phyloP scores from a whole-genome alignment of 2,888 invertebrate species.

The Ramazzottius varieornatus region DNA sequence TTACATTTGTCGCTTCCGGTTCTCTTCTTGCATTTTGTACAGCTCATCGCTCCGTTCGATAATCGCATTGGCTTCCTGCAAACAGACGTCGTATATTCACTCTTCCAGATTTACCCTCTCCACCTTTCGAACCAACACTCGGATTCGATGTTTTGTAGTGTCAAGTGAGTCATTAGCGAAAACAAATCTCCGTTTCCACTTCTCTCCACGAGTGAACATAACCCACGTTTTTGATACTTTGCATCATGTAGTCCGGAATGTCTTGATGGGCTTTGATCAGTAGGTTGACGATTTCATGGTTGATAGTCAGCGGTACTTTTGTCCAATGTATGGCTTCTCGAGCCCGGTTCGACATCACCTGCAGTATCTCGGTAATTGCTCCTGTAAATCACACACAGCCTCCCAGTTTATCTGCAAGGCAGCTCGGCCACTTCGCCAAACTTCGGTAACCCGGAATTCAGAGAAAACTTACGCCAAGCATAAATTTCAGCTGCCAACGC shows the following conservation, averaged over 20 bases:
- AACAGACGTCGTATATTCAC: background rate
- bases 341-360: background rate
- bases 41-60: background rate
- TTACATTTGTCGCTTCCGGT: background rate
- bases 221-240: background rate
- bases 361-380: no score
- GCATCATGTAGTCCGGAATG: background rate
- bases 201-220: background rate
- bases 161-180: background rate
- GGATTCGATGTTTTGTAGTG: no score
- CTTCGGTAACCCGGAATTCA: no score
- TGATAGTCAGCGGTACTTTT: background rate
- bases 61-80: background rate
- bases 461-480: background rate
- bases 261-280: background rate
- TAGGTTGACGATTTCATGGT: background rate
- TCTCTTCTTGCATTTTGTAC: background rate
- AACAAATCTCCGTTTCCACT: background rate
- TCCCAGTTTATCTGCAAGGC: no score
- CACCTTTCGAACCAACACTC: no score
- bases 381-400: no score
- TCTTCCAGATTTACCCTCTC: no score
- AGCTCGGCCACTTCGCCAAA: no score
- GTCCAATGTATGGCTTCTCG: background rate
- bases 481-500: background rate